Conservation (phyloP, 1,140 invertebrate genomes). For the Wiebesia pumilae region DNA sequence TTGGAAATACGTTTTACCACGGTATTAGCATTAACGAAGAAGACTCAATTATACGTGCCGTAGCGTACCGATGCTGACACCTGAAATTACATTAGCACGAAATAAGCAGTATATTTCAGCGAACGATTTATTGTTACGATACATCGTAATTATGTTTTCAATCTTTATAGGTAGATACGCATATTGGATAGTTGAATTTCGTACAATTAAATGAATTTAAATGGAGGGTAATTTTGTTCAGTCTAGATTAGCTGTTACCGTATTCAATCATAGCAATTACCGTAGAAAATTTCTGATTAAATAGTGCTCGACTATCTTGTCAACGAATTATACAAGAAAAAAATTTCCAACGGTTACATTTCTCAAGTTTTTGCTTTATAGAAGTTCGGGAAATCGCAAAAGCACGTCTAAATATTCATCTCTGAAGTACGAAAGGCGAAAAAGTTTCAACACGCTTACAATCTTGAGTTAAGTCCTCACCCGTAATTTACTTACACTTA, state of each 20-base stretch:
- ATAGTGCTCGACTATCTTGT: neutral
- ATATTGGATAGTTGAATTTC: neutral
- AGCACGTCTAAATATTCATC: neutral
- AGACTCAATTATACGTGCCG: neutral
- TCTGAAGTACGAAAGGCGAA: neutral
- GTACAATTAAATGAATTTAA: neutral
- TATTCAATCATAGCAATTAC: too few relatives aligned
- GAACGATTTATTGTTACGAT: neutral
- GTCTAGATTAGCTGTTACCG: neutral
- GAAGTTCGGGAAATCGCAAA: too few relatives aligned
- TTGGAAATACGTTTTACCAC: neutral
- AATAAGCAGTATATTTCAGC: neutral
- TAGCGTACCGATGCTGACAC: neutral
- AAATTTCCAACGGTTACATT: too few relatives aligned
- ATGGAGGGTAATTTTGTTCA: too few relatives aligned
- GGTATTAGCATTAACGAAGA: neutral
- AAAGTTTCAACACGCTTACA: neutral
- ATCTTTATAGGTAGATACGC: neutral
- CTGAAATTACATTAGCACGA: neutral
- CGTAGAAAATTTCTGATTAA: neutral
- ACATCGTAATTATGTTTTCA: neutral
- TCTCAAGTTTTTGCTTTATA: too few relatives aligned
- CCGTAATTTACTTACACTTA: neutral
- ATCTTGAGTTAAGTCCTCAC: slow-evolving; percentile 20
- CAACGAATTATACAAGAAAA: too few relatives aligned